Conservation (phyloP, 2,888 invertebrate genomes). For the Teinopalpus imperialis region DNA sequence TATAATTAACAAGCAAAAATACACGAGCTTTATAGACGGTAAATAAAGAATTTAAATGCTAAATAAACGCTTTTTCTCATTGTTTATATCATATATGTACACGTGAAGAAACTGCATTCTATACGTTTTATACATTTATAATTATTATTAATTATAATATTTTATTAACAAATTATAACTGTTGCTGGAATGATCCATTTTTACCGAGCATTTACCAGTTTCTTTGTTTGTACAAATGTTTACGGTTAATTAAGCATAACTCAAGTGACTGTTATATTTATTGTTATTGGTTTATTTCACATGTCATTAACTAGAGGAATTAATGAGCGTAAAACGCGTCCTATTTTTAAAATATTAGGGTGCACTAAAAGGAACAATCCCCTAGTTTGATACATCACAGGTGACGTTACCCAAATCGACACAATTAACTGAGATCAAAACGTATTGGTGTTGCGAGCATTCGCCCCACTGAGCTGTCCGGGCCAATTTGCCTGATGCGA, state of each 20-base stretch:
- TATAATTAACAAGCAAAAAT: too few relatives aligned
- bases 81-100: too few relatives aligned
- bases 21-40: too few relatives aligned
- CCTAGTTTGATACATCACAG: conserved; percentile 40
- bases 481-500: conserved; percentile 51
- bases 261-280: neutral
- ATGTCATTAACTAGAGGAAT: conserved; percentile 13
- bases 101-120: too few relatives aligned
- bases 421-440: conserved; percentile 60
- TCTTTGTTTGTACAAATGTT: conserved; percentile 9
- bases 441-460: conserved; percentile 39
- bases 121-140: too few relatives aligned
- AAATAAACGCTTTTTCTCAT: too few relatives aligned
- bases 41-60: too few relatives aligned
- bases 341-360: conserved; percentile 17
- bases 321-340: conserved; percentile 18
- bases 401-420: conserved; percentile 49
- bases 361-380: conserved; percentile 6
- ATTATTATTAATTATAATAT: too few relatives aligned
- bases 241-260: conserved; percentile 14
- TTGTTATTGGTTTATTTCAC: conserved; percentile 10
- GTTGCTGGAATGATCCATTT: too few relatives aligned
- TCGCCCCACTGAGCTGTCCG: conserved; percentile 50
- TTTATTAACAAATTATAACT: too few relatives aligned
- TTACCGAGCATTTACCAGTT: too few relatives aligned